Evolutionary conservation across 2,797 vertebrate genomes (phyloP).

Genomic region (Takifugu ocellatus): DNA sequence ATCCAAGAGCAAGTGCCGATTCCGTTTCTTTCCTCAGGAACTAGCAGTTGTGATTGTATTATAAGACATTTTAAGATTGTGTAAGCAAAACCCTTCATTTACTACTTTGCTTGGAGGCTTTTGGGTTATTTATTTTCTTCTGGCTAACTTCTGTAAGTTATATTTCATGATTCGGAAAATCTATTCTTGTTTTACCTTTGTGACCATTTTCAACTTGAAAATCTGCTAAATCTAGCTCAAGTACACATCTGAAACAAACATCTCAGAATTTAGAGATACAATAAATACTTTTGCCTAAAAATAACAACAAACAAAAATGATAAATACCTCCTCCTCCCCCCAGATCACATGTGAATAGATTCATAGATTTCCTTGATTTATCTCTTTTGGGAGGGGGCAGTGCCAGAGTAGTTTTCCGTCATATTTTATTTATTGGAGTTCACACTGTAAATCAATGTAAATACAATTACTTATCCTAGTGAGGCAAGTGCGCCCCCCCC

Average conservation of each 20-base stretch:
- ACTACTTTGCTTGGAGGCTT: neutral
- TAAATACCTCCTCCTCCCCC: neutral
- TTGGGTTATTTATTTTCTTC: too few species aligned
- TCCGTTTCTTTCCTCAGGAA: too few species aligned
- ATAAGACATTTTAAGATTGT: too few species aligned
- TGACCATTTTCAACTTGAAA: neutral
- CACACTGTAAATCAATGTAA: conserved; percentile 16
- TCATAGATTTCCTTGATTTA: neutral
- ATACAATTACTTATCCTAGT: conserved; percentile 37
- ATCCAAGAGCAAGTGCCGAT: too few species aligned
- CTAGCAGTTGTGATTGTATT: too few species aligned
- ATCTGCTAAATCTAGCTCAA: neutral
- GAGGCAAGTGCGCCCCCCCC: conserved; percentile 9
- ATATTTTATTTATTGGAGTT: neutral
- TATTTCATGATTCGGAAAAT: too few species aligned
- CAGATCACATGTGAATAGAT: neutral
- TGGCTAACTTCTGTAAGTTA: too few species aligned
- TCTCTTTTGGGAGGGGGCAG: neutral
- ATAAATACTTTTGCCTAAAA: too few species aligned
- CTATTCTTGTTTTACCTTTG: too few species aligned
- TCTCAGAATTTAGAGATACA: neutral
- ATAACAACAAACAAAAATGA: too few species aligned
- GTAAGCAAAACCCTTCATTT: neutral
- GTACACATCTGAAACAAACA: neutral
- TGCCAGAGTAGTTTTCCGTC: neutral